Percentiles rank a stretch among this genome's conserved stretches.
These are phyloP conservation scores for Scopus umbretta DNA, from an alignment of 2,113 vertebrate genomes.

Conservation along the genomic window DNA sequence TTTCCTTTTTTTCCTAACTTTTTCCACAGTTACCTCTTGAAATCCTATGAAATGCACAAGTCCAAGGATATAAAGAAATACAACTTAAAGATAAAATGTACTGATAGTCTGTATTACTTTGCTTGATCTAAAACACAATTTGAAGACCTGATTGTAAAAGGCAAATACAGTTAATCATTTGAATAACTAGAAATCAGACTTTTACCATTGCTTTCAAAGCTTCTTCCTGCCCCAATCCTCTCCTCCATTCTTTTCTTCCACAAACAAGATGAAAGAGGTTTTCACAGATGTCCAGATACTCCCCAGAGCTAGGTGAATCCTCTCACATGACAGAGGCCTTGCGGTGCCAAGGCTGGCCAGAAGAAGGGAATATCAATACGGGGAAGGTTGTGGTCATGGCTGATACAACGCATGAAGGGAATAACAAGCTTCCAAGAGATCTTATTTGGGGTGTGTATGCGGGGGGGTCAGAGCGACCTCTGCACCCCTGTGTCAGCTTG, in stretches of 20 bases:
- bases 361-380: neutral
- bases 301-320: neutral
- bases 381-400: neutral
- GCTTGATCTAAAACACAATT: neutral
- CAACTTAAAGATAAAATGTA: neutral
- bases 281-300: neutral
- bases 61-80: neutral
- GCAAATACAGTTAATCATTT: neutral
- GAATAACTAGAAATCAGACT: neutral
- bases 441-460: rapidly evolving
- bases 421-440: neutral
- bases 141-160: neutral
- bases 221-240: neutral
- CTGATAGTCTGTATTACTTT: neutral
- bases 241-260: neutral
- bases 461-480: neutral
- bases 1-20: too few species aligned
- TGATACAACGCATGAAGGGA: neutral
- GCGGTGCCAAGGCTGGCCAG: neutral
- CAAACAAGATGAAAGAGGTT: neutral
- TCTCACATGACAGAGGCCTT: rapidly evolving
- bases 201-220: neutral
- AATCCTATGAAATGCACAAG: neutral
- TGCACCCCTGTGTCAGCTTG: neutral
- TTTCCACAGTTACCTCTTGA: neutral